These are phyloP conservation scores for Neodiprion pinetum DNA, from an alignment of 1,140 invertebrate species.

Conservation along the genomic window DNA sequence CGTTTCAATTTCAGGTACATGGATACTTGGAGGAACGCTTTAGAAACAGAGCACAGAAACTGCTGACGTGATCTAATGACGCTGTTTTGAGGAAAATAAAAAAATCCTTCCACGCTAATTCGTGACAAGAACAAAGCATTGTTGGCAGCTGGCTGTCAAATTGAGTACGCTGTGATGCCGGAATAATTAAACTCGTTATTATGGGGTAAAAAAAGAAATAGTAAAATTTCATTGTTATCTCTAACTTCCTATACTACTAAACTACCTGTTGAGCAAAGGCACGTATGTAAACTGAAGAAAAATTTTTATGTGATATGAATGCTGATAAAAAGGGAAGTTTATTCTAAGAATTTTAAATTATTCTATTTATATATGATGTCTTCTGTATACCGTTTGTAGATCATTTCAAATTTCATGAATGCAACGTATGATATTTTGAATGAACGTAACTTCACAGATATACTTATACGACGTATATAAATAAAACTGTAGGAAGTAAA, in stretches of 20 bases:
- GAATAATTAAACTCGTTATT: background rate
- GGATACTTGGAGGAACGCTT: conserved; percentile 59
- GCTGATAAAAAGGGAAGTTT: background rate
- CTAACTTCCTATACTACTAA: background rate
- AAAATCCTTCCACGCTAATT: background rate
- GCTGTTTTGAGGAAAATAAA: background rate
- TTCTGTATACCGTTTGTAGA: background rate
- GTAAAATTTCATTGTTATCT: background rate
- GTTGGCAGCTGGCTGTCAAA: background rate
- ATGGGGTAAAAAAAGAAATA: background rate
- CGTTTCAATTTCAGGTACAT: conserved; percentile 57
- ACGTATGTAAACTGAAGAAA: background rate
- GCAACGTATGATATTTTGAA: too few relatives aligned
- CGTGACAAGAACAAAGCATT: background rate
- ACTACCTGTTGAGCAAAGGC: background rate
- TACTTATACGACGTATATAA: too few relatives aligned
- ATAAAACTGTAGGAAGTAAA: too few relatives aligned
- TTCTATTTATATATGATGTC: background rate
- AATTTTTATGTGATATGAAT: background rate
- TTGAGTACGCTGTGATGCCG: background rate
- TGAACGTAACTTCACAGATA: too few relatives aligned
- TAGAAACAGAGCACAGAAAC: conserved; percentile 49
- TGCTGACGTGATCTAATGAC: conserved; percentile 50
- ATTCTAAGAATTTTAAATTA: background rate
- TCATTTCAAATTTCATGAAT: too few relatives aligned